Conservation (phyloP, 1,140 invertebrate genomes). For the Eupeodes corollae region DNA sequence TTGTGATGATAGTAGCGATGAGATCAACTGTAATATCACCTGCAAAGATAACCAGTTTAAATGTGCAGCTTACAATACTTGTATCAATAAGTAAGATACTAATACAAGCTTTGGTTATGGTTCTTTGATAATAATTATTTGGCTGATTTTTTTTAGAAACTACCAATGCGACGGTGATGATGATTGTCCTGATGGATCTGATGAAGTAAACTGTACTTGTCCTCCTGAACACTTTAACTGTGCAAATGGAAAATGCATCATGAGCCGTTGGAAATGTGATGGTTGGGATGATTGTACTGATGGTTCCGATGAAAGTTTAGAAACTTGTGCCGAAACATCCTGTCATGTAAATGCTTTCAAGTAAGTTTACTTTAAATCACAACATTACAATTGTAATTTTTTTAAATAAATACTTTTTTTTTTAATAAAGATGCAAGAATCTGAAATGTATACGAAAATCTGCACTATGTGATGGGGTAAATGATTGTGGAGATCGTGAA, state of each 20-base stretch:
- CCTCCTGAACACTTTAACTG: conserved; percentile 92
- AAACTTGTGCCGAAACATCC: conserved; percentile 67
- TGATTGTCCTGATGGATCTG: conserved; percentile 88
- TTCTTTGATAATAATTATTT: neutral
- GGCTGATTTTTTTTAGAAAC: conserved; percentile 13
- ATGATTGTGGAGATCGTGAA: conserved; percentile 52
- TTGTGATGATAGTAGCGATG: conserved; percentile 66
- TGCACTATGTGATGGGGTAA: conserved; percentile 55
- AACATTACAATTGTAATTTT: neutral
- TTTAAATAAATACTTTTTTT: neutral
- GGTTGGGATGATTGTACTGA: conserved; percentile 67
- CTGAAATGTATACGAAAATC: conserved; percentile 52
- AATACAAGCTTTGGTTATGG: neutral
- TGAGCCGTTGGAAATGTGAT: conserved; percentile 67
- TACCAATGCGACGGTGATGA: conserved; percentile 50
- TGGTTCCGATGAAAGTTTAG: conserved; percentile 70
- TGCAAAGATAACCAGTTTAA: conserved; percentile 37
- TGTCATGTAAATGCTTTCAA: conserved; percentile 53
- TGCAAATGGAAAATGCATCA: conserved; percentile 86
- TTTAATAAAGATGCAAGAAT: conserved; percentile 52
- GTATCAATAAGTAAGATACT: conserved; percentile 46
- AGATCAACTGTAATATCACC: conserved; percentile 39
- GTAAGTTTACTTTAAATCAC: conserved; percentile 6
- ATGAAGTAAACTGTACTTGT: conserved; percentile 70
- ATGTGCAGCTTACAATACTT: conserved; percentile 49